Conservation (phyloP, 1,140 invertebrate species). For the Brachionus rotundiformis region DNA sequence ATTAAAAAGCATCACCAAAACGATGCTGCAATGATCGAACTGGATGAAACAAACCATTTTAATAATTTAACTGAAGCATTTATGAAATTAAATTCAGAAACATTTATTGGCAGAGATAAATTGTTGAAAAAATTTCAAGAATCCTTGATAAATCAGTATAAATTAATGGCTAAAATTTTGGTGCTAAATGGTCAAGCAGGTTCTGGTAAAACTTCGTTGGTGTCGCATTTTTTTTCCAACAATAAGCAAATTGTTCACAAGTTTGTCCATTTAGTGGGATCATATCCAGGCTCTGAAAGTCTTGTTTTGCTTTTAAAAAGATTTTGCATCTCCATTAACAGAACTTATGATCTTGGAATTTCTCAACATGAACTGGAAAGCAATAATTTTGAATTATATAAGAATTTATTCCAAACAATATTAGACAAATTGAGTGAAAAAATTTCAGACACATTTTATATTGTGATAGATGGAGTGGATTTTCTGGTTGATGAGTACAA, state of each 20-base stretch:
- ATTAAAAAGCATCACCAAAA: constrained; percentile 56
- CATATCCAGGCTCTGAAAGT: constrained; percentile 59
- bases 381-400: constrained; percentile 52
- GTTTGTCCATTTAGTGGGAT: constrained; percentile 60
- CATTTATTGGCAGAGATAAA: constrained; percentile 59
- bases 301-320: constrained; percentile 57
- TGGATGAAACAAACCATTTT: constrained; percentile 58
- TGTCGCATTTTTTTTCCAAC: constrained; percentile 56
- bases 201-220: constrained; percentile 62
- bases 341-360: constrained; percentile 55
- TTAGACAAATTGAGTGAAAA: constrained; percentile 4
- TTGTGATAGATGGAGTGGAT: constrained; percentile 63
- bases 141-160: not conserved
- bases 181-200: constrained; percentile 59
- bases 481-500: constrained; percentile 58
- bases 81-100: constrained; percentile 55
- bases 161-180: not conserved
- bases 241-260: constrained; percentile 52
- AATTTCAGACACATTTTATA: not conserved
- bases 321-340: constrained; percentile 57
- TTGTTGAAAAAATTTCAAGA: constrained; percentile 58
- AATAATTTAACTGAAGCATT: constrained; percentile 58
- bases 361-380: constrained; percentile 58
- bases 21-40: not conserved
- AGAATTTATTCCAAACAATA: constrained; percentile 27